Evolutionary conservation across 2,113 vertebrate genomes (phyloP).

Genomic region (Corythoichthys intestinalis): DNA sequence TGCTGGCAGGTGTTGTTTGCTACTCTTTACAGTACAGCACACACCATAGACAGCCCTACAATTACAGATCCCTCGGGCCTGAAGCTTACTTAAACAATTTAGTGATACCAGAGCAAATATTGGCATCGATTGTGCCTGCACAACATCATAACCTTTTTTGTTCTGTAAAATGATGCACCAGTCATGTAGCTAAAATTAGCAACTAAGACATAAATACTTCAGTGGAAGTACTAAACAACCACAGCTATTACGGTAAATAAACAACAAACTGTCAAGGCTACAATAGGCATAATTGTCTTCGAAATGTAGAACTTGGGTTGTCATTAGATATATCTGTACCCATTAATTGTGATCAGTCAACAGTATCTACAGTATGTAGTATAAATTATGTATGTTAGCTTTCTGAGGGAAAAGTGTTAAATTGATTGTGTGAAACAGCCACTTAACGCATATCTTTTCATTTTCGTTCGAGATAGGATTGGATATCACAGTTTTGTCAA

Average conservation of each 20-base stretch:
- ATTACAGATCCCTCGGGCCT: background rate
- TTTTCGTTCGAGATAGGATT: conserved; percentile 23
- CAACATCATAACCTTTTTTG: background rate
- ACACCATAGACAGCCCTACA: background rate
- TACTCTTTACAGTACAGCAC: background rate
- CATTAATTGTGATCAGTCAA: background rate
- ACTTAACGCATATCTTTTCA: background rate
- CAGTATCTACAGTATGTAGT: background rate
- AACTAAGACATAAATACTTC: background rate
- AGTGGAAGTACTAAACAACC: background rate
- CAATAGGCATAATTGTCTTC: background rate
- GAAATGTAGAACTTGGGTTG: background rate
- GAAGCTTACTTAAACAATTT: background rate
- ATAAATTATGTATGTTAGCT: too few relatives aligned
- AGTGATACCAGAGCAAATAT: background rate
- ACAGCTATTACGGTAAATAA: background rate
- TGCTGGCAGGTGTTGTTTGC: background rate
- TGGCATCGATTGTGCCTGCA: background rate
- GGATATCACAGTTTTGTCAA: background rate
- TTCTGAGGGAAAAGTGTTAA: background rate
- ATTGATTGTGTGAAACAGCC: background rate
- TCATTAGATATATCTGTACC: background rate
- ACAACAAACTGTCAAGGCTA: background rate
- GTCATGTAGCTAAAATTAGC: background rate
- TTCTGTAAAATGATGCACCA: background rate